phyloP scores from a whole-genome alignment of 2,113 vertebrate genomes.

The Xenotilapia caudafasciata region DNA sequence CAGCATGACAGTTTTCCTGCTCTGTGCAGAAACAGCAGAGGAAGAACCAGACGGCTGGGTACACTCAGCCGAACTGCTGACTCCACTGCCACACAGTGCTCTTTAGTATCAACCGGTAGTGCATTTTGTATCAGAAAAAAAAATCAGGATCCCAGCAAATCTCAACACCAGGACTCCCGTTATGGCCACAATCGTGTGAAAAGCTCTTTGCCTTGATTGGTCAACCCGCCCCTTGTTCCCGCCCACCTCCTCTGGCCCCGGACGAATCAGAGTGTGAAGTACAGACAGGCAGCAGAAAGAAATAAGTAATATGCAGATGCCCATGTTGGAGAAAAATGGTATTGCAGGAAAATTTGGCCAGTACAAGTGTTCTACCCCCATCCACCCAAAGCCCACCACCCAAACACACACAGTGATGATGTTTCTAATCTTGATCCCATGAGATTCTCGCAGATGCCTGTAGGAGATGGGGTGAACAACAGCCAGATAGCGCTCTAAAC shows the following conservation, averaged over 20 bases:
- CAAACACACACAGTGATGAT: neutral
- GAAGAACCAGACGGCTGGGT: neutral
- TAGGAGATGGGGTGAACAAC: neutral
- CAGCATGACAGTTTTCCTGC: neutral
- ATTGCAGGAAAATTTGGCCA: rapidly evolving
- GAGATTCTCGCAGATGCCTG: neutral
- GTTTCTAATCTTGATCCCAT: neutral
- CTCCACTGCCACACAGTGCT: neutral
- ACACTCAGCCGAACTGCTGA: neutral
- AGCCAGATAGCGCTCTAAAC: neutral
- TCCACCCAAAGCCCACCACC: neutral
- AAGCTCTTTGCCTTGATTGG: neutral
- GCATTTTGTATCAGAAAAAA: neutral
- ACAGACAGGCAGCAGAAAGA: neutral
- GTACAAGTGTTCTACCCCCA: neutral
- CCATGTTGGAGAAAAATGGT: rapidly evolving
- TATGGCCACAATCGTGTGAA: neutral
- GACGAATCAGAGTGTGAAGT: neutral
- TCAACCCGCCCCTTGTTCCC: neutral
- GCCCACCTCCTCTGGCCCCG: neutral
- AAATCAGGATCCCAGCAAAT: neutral
- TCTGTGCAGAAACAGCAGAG: neutral
- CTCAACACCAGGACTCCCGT: neutral
- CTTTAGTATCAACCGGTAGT: neutral
- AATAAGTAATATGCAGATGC: neutral